These are phyloP conservation scores for Minunthozetes semirufus DNA, from an alignment of 2,888 invertebrate genomes.

Conservation along the genomic window DNA sequence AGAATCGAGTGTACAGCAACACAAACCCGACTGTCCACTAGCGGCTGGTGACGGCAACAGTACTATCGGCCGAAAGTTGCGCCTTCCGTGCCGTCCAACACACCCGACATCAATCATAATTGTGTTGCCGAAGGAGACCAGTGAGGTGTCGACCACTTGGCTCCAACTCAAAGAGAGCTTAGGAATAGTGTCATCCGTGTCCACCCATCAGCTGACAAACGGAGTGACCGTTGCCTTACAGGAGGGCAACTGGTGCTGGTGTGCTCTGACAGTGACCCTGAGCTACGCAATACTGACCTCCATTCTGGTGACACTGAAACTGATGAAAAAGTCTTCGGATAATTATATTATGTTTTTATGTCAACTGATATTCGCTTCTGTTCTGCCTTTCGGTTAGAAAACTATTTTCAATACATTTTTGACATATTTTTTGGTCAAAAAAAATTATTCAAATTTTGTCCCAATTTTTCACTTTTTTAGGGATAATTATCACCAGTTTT, in stretches of 20 bases:
- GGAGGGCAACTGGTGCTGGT: background rate
- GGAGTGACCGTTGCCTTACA: constrained; percentile 17
- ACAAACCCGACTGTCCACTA: constrained; percentile 16
- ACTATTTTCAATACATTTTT: background rate
- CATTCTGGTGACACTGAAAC: background rate
- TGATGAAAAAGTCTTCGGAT: background rate
- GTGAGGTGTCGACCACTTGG: constrained; percentile 1
- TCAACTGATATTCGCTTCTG: constrained; percentile 5
- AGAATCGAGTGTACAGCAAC: background rate
- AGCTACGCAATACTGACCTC: background rate
- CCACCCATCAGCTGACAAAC: constrained; percentile 1
- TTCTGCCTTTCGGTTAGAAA: constrained; percentile 9
- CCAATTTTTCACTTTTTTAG: background rate
- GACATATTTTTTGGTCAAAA: background rate
- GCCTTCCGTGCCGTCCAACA: background rate
- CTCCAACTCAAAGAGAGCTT: background rate
- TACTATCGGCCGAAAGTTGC: background rate
- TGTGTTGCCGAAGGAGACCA: background rate
- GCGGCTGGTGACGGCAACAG: background rate
- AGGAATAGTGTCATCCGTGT: background rate
- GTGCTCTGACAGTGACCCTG: background rate
- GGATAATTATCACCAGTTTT: background rate
- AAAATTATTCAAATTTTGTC: background rate
- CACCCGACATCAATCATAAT: constrained; percentile 20
- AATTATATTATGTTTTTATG: constrained; percentile 21